Evolutionary conservation across 92 coral and sea anemone genomes (phyloP).

Genomic region (Metridium senile): DNA sequence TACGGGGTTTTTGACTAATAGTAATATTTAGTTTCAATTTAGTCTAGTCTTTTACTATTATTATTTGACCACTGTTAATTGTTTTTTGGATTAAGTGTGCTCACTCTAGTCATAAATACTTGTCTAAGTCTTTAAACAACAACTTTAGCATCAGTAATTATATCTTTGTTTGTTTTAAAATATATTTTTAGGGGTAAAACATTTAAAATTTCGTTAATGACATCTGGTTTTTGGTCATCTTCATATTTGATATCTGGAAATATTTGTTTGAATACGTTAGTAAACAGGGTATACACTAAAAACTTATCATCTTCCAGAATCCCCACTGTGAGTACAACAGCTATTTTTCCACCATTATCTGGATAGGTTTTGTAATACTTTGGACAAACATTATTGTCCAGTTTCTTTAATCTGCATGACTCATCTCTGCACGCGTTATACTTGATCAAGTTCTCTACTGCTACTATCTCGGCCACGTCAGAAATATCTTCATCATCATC

Average conservation of each 20-base stretch:
- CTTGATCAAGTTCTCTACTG: neutral
- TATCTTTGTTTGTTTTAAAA: too few species aligned
- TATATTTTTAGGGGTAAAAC: too few species aligned
- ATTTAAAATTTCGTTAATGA: neutral
- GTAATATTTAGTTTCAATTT: too few species aligned
- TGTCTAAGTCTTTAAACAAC: too few species aligned
- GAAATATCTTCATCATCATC: constrained; percentile 22
- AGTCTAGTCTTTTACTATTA: too few species aligned
- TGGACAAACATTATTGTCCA: neutral
- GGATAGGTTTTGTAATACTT: constrained; percentile 2
- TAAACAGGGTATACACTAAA: neutral
- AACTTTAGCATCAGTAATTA: too few species aligned
- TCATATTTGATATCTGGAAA: neutral
- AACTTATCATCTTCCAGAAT: neutral
- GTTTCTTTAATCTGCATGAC: constrained; percentile 12
- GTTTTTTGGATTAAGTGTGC: too few species aligned
- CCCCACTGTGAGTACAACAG: neutral
- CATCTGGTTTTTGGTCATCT: neutral
- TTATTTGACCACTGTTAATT: too few species aligned
- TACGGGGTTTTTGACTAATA: too few species aligned
- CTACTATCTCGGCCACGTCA: constrained; percentile 8
- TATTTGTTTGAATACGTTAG: neutral
- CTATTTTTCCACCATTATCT: neutral
- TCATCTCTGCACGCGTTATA: constrained; percentile 12
- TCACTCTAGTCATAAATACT: too few species aligned